Evolutionary conservation across 2,113 vertebrate genomes (phyloP), one percentile per base, ranked within the genome.

Genomic region (Spheniscus mendiculus): DNA sequence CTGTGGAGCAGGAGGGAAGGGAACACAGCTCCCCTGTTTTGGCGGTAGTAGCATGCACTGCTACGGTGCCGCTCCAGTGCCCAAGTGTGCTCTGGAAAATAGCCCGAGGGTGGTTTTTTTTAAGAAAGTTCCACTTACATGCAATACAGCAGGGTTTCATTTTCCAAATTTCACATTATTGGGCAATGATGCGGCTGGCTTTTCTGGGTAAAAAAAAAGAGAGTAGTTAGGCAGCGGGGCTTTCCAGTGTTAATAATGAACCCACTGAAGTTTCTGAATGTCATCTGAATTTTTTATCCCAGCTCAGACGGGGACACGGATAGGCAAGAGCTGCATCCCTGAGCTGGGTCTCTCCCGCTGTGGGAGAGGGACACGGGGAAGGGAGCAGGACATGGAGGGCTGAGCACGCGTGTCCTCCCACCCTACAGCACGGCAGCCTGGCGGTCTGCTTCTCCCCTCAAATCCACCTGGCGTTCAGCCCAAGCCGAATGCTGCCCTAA

Each of bases 11-110:
- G 27, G 19, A 45, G 26, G 32, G 29, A 32, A 67, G 22, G 15
- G 49, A 11, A 11, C 27, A 30, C 26, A 11, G 56, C 42, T 30
- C 13, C 23, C 21, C 25, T 4, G 2, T 32, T 61, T 6, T 0
- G 0, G 23, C 1, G 1, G 34, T 16, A 50, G 11, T 10, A 1
- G 30, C 3, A 3, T 15, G 21, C n/a, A 6, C 13, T 56, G 50
- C 26, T 23, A 0, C 9, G 4, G 5, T 34, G 14, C 22, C 1
- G 6, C 27, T 25, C 17, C 3, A 0, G 18, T 72, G 40, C 45
- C 16, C 2, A 42, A 55, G 8, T 32, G 21, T 5, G 9, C 1
- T 1, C n/a, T 62, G 45, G 30, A 67, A 79, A 84, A 89, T 12
- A 34, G n/a, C 44, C 52, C 1, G 1, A 12, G 12, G 44, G 14